Evolutionary conservation across 2,888 invertebrate genomes (phyloP), one percentile per base, ranked within the genome.

Genomic region (Pyrocoelia pectoralis): DNA sequence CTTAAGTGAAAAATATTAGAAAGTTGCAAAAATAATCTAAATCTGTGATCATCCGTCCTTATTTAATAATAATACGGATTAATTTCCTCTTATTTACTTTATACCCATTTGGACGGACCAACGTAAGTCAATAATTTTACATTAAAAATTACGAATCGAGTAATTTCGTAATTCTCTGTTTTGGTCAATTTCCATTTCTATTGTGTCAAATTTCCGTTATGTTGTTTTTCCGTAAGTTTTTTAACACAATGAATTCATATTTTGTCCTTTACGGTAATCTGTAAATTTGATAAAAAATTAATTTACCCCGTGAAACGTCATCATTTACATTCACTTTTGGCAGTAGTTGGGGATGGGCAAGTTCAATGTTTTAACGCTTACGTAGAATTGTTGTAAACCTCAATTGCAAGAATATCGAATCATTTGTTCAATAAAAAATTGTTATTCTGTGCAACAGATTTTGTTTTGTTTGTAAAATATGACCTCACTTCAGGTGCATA

Each of bases 51-150:
- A 82, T 82, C 81, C 80, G 80, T 80, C 79, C 80, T 73, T 73
- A 72, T 76, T 76, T 76, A 72, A 72, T 70, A n/a, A 73, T 75
- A 66, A 70, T 77, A 76, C 72, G 77, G 76, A 75, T 77, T 76
- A 74, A 77, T 82, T 81, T 79, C 76, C 80, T 78, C 77, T 81
- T 79, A 73, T 78, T 79, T 77, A 74, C 74, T 76, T 75, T 79
- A 83, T 84, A 88, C 86, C 87, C 86, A 88, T 87, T 87, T 86
- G 89, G 87, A 89, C 89, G 90, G 88, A 90, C 91, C 90, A 89
- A 90, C 89, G 91, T 91, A 86, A 81, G 84, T 76, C 72, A 43
- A 46, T 68, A 79, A 78, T 81, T 79, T 69, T 56, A 17, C 5
- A 33, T 12, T 14, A 56, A 58, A 62, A 51, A 59, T 56, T 46